Conservation (phyloP, 2,113 vertebrate genomes). For the Engystomops pustulosus region DNA sequence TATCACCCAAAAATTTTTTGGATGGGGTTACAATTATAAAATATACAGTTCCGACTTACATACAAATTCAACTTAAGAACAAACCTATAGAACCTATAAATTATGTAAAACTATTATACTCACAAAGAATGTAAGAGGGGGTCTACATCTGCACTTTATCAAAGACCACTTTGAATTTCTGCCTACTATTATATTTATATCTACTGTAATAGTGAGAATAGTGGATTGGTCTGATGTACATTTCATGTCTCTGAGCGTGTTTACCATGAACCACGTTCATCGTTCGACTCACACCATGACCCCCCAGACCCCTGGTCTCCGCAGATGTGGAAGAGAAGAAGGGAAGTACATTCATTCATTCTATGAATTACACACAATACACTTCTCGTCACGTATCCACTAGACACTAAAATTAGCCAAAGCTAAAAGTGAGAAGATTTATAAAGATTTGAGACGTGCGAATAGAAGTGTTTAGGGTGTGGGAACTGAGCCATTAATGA, state of each 20-base stretch:
- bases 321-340: slow-evolving; percentile 29
- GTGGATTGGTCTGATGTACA: no score
- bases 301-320: neutral
- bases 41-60: no score
- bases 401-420: slow-evolving; percentile 37
- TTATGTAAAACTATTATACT: no score
- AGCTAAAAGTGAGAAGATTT: slow-evolving; percentile 51
- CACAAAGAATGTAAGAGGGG: no score
- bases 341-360: slow-evolving; percentile 32
- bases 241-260: no score
- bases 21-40: no score
- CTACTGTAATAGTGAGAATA: neutral
- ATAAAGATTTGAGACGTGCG: slow-evolving; percentile 59
- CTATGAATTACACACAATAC: slow-evolving; percentile 42
- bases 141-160: neutral
- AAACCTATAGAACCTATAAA: no score
- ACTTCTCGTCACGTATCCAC: slow-evolving; percentile 49
- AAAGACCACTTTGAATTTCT: neutral
- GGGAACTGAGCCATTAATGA: slow-evolving; percentile 55
- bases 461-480: slow-evolving; percentile 61
- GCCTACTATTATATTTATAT: neutral
- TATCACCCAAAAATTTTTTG: no score
- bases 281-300: neutral
- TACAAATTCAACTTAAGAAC: no score
- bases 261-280: neutral